Conservation (phyloP, 2,797 vertebrate genomes). For the Gymnopithys bicolor region DNA sequence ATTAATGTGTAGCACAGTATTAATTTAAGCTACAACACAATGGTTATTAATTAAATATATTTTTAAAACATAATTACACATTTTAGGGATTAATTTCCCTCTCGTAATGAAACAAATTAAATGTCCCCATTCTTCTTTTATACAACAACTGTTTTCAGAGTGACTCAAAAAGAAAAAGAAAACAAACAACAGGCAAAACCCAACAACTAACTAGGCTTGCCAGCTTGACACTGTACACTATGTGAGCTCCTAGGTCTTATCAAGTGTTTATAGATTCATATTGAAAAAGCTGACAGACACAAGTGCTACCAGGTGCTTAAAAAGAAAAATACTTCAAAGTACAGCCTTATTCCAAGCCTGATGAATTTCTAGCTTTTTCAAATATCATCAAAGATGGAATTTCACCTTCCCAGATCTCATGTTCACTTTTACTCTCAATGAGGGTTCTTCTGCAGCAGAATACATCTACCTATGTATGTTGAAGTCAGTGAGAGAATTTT, state of each 20-base stretch:
- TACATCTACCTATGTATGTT: not conserved
- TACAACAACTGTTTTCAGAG: not conserved
- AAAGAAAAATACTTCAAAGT: not conserved
- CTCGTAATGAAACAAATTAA: not conserved
- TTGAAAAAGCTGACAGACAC: not conserved
- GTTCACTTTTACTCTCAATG: not conserved
- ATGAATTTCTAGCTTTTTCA: not conserved
- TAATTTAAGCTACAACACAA: not conserved
- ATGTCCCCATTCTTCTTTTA: not conserved
- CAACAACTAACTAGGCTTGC: not conserved
- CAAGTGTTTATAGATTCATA: not conserved
- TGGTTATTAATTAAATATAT: not conserved
- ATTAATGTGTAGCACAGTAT: not conserved
- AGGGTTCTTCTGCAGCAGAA: not conserved
- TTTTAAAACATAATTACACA: not conserved
- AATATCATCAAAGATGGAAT: not conserved
- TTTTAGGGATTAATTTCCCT: not conserved
- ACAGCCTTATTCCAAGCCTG: not conserved
- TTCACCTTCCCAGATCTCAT: not conserved
- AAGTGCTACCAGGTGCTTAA: not conserved
- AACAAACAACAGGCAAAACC: not conserved
- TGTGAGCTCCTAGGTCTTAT: not conserved
- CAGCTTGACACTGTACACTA: not conserved
- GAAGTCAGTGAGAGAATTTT: not conserved
- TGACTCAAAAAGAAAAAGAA: not conserved